Base-by-base conservation (phyloP, 2,888 invertebrate species). In the Cartodere bifasciata region DNA sequence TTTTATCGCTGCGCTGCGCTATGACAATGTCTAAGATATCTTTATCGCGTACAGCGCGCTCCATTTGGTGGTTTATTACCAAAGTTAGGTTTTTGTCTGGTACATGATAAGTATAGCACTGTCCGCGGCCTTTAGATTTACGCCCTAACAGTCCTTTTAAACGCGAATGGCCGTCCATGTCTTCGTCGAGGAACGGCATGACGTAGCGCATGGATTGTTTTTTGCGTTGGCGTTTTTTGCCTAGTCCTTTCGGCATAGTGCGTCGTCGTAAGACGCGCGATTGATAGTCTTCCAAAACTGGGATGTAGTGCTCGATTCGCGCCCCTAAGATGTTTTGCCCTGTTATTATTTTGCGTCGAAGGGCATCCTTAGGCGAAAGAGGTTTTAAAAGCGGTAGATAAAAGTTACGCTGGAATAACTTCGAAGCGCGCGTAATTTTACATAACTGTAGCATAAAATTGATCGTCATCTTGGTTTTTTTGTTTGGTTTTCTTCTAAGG, bases 331-430 rank as follows among this genome's bases (percentile, higher is more conserved):
- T 73, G 20, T 81, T 76, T 54, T 81, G 81, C 31, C 81, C 80
- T 28, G 82, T 83, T 46, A 84, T 79, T 44, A 79, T 72, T 59
- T 83, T 81, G 55, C 77, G 75, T 38, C 82, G 68, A 49, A 78
- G 74, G 2, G 84, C 84, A 52, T 84, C 83, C n/a, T 80, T 81
- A 9, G 84, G 82, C 28, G 82, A 81, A 37, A 84, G 75, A 3
- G 84, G 83, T 25, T 81, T 79, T 42, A 84, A 64, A 29, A 85
- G 64, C 12, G 85, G 84, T 50, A 84, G 78, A 55, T 83, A 85
- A 58, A 84, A 81, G 31, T 83, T 82, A 53, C 82, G 76, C 30
- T 83, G 84, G 49, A 84, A 70, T 48, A 80, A 75, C 46, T 78
- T 70, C 58, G 81, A 80, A 56, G 75, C 75, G 48, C 83, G 80